Percentiles rank a stretch among this genome's conserved stretches.
These are phyloP conservation scores for Tragelaphus strepsiceros DNA, from an alignment of 2,113 vertebrate species.

Conservation along the genomic window DNA sequence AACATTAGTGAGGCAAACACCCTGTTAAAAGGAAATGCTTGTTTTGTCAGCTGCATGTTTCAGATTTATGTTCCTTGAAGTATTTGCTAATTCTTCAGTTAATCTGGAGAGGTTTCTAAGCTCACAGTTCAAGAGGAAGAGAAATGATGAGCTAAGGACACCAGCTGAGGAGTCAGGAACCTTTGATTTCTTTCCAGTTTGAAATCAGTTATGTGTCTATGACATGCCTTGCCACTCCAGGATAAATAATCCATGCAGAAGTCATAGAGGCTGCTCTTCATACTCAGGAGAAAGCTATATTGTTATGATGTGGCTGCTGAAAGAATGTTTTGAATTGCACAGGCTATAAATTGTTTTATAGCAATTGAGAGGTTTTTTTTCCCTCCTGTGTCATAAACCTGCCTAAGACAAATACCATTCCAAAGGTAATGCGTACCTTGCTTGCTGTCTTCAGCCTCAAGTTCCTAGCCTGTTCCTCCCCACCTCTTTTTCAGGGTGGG, in stretches of 20 bases:
- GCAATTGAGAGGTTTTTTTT: not conserved
- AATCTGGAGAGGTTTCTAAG: not conserved
- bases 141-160: not conserved
- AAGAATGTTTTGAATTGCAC: not conserved
- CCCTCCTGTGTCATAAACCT: not conserved
- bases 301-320: not conserved
- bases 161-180: not conserved
- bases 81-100: not conserved
- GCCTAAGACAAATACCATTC: not conserved
- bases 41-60: not conserved
- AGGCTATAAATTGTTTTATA: not conserved
- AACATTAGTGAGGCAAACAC: not conserved
- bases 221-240: rapidly evolving
- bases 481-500: not conserved
- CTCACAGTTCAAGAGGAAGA: not conserved
- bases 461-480: not conserved
- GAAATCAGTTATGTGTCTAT: rapidly evolving
- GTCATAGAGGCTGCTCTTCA: not conserved
- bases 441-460: not conserved
- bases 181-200: not conserved
- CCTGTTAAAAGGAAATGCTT: not conserved
- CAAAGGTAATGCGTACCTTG: not conserved
- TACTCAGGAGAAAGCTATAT: not conserved
- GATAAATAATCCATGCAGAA: not conserved
- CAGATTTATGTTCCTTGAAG: not conserved